Base-by-base conservation (phyloP, 2,113 vertebrate species). In the Tyrannus savana region DNA sequence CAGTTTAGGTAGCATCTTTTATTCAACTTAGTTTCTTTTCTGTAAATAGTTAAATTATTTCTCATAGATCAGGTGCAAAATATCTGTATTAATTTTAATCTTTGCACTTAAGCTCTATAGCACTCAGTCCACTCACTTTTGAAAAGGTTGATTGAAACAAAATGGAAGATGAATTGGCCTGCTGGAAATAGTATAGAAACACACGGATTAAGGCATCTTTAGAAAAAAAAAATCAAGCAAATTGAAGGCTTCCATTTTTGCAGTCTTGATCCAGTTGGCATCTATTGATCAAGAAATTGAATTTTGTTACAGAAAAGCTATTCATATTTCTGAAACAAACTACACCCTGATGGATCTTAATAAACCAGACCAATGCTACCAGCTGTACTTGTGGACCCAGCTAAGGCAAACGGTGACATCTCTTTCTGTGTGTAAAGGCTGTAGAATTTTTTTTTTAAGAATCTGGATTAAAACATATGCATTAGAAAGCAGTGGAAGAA, bases 121-220 rank as follows among this genome's bases (percentile, higher is more conserved):
- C 53, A 94, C 33, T 96, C 96, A 91, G 14, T 10, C 49, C 53
- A 94, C n/a, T 95, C 96, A 91, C 15, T 10, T 94, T 90, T 95
- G 37, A 93, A 93, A 94, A 91, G 86, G 94, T 96, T 94, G 80
- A 93, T 97, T 95, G 96, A 86, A 97, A 95, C 42, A 92, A 86
- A 74, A 66, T 23, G 19, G 22, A 41, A 93, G 86, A 96, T 94
- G 75, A 80, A 97, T 91, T 73, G 71, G 31, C 50, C 37, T 66
- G 46, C 76, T 92, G 42, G 95, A 94, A 76, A 88, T 62, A 92
- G n/a, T 93, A 58, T 69, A 95, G 93, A 95, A 85, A 94, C 42
- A 49, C 60, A 90, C 66, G 91, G 62, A 59, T 79, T 59, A 62
- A 84, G 66, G 35, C 84, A 96, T 90, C 86, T 95, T 90, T 76